These are phyloP conservation scores for Deilephila porcellus DNA, from an alignment of 2,888 invertebrate species.

Conservation along the genomic window DNA sequence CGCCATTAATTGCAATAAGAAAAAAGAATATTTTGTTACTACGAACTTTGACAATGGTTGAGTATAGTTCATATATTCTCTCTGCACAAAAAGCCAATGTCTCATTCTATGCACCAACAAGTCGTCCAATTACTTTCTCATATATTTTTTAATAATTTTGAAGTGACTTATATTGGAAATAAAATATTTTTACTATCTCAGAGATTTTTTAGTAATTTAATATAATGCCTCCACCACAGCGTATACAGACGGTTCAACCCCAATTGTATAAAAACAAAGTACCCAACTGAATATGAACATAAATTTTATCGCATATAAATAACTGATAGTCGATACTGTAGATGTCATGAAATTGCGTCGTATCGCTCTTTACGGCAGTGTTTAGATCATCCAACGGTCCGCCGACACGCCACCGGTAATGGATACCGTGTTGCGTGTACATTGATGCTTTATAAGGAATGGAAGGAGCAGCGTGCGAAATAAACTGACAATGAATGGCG, in stretches of 20 bases:
- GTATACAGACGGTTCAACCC: background rate
- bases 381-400: constrained; percentile 52
- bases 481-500: background rate
- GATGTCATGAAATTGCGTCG: constrained; percentile 52
- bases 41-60: background rate
- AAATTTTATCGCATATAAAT: constrained; percentile 7
- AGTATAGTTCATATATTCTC: background rate
- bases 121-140: no score
- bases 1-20: no score
- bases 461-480: constrained; percentile 26
- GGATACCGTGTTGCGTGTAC: constrained; percentile 48
- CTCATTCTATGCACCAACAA: no score
- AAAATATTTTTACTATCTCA: no score
- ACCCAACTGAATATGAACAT: background rate
- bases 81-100: background rate
- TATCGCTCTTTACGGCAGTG: constrained; percentile 39
- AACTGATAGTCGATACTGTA: constrained; percentile 33
- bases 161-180: no score
- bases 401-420: constrained; percentile 66
- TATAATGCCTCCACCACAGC: no score
- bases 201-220: no score
- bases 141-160: no score
- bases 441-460: constrained; percentile 29
- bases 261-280: background rate
- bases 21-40: background rate